phyloP scores from a whole-genome alignment of 2,888 invertebrate species.

The Melipona bicolor region DNA sequence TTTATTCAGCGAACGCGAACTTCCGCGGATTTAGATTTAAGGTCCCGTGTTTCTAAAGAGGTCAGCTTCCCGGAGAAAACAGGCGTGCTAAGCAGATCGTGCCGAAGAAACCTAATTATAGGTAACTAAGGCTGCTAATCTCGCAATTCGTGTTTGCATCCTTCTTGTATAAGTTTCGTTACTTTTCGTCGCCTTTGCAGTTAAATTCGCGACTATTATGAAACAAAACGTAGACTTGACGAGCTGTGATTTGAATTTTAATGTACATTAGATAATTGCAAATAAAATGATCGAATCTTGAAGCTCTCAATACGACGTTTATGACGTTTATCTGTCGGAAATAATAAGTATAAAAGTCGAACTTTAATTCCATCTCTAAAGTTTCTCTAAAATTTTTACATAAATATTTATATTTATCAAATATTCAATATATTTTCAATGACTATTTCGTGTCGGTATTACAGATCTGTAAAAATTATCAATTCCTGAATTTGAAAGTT shows the following conservation, averaged over 20 bases:
- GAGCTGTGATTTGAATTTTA: background rate
- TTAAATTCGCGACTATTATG: background rate
- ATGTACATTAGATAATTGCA: background rate
- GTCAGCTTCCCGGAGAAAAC: background rate
- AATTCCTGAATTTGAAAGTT: no score
- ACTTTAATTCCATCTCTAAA: no score
- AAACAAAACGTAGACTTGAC: background rate
- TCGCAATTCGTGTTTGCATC: slow-evolving; percentile 13
- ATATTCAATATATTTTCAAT: no score
- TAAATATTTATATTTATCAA: no score
- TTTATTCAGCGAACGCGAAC: background rate
- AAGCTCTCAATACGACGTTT: no score
- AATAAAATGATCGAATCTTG: no score
- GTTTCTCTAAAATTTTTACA: no score
- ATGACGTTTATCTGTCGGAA: no score
- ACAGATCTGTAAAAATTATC: no score
- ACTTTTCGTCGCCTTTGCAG: no score
- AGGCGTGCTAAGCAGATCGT: slow-evolving; percentile 7
- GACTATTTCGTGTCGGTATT: no score
- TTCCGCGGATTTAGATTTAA: slow-evolving; percentile 6
- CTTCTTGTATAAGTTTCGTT: background rate
- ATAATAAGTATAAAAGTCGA: no score
- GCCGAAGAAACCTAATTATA: slow-evolving; percentile 28
- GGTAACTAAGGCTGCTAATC: slow-evolving; percentile 4
- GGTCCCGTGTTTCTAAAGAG: background rate